A percentile compares a stretch with the other conserved stretches of the same genome.
phyloP scores from a whole-genome alignment of 2,113 vertebrate genomes.

The Solea solea region DNA sequence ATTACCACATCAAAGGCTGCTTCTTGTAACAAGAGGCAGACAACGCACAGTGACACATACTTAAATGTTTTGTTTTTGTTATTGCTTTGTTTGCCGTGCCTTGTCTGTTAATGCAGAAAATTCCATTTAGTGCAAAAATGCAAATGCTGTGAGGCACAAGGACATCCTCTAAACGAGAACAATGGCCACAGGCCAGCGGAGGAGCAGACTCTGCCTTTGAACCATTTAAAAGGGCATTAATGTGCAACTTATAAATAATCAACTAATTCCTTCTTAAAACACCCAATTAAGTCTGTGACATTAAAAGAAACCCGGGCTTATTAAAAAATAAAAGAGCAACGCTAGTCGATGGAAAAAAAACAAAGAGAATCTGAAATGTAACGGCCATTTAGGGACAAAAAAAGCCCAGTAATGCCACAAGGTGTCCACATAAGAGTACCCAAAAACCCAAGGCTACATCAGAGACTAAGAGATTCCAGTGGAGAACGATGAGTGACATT shows the following conservation, averaged over 20 bases:
- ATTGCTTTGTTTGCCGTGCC: slow-evolving; percentile 73
- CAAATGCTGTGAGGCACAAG: slow-evolving; percentile 84
- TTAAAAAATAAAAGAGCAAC: slow-evolving; percentile 43
- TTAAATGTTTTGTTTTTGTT: slow-evolving; percentile 87
- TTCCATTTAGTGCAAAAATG: slow-evolving; percentile 92
- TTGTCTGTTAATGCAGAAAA: slow-evolving; percentile 88
- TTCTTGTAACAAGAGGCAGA: slow-evolving; percentile 80
- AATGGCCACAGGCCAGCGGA: slow-evolving; percentile 78
- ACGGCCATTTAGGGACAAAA: slow-evolving; percentile 66
- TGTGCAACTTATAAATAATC: slow-evolving; percentile 86
- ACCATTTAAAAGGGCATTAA: slow-evolving; percentile 87
- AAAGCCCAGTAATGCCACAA: slow-evolving; percentile 66
- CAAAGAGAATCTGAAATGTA: slow-evolving; percentile 50
- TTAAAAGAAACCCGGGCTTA: slow-evolving; percentile 59
- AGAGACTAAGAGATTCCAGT: slow-evolving; percentile 69
- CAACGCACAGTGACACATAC: slow-evolving; percentile 83
- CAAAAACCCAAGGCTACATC: slow-evolving; percentile 57
- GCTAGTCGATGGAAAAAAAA: slow-evolving; percentile 19
- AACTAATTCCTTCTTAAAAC: slow-evolving; percentile 83
- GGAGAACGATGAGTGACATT: slow-evolving; percentile 81
- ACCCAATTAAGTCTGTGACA: slow-evolving; percentile 74
- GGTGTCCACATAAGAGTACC: slow-evolving; percentile 54
- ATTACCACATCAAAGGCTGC: slow-evolving; percentile 96
- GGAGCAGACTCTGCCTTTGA: slow-evolving; percentile 85
- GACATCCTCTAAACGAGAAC: slow-evolving; percentile 84